Evolutionary conservation across 2,113 vertebrate genomes (phyloP).

Genomic region (Trogon surrucura): DNA sequence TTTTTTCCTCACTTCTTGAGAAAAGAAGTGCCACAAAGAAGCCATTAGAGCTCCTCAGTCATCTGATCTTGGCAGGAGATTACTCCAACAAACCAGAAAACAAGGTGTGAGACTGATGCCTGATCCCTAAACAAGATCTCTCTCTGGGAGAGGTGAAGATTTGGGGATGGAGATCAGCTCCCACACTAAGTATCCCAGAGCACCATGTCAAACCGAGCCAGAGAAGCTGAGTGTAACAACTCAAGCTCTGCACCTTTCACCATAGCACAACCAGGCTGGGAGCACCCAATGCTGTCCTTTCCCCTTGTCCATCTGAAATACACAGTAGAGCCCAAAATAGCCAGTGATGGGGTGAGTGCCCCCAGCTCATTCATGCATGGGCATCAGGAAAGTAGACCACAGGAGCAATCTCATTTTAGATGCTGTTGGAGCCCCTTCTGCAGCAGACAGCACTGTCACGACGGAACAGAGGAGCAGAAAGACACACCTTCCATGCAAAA

Average conservation of each 20-base stretch:
- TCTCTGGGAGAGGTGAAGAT: neutral
- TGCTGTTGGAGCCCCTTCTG: neutral
- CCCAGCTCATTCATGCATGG: accelerated
- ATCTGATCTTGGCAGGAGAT: neutral
- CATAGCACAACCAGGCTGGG: neutral
- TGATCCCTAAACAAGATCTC: neutral
- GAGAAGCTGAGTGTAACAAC: neutral
- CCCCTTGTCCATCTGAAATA: neutral
- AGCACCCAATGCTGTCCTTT: neutral
- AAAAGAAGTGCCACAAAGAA: neutral
- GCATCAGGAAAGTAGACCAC: neutral
- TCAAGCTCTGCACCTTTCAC: neutral
- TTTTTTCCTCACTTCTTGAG: neutral
- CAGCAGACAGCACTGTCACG: neutral
- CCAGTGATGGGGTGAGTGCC: neutral
- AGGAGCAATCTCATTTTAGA: neutral
- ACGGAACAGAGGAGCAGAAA: neutral
- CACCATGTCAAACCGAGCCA: neutral
- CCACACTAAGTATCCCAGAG: neutral
- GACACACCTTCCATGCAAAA: neutral
- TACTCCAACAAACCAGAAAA: neutral
- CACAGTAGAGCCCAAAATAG: neutral
- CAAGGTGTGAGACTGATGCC: accelerated
- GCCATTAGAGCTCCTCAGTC: neutral
- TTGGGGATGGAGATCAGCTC: neutral